These are phyloP conservation scores for Lacerta bilineata DNA, from an alignment of 2,797 vertebrate genomes.

Conservation along the genomic window DNA sequence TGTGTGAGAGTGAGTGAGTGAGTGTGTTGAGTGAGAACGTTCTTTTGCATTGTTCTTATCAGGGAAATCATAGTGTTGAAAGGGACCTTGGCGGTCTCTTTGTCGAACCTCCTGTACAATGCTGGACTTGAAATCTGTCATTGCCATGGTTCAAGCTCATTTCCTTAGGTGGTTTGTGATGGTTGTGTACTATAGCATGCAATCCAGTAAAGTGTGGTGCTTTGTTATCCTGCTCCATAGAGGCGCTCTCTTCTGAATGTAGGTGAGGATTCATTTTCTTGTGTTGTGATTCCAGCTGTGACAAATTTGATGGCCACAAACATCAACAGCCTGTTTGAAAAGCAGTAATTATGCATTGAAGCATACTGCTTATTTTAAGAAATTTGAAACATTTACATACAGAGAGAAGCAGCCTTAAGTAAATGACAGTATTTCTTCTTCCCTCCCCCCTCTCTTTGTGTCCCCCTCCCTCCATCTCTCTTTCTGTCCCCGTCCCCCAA, in stretches of 20 bases:
- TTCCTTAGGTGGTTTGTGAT: no score
- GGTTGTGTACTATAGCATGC: no score
- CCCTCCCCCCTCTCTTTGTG: no score
- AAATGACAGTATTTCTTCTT: conserved; percentile 35
- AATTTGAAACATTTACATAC: conserved; percentile 69
- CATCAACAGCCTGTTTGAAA: conserved; percentile 66
- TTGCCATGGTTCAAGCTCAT: no score
- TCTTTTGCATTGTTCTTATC: no score
- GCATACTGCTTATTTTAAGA: conserved; percentile 72
- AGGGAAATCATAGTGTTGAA: no score
- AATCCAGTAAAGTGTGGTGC: background rate
- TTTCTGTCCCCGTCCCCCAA: conserved; percentile 36
- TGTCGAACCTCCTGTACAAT: no score
- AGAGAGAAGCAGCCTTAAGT: conserved; percentile 58
- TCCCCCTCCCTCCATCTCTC: no score
- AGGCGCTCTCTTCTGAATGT: conserved; percentile 1
- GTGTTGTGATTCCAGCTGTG: conserved; percentile 67
- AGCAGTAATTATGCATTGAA: conserved; percentile 69
- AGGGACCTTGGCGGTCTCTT: no score
- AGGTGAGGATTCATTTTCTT: conserved; percentile 49
- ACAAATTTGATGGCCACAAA: conserved; percentile 63
- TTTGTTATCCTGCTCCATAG: background rate
- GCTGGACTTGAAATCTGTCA: no score
- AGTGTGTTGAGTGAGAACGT: no score
- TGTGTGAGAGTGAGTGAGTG: no score